These are phyloP conservation scores for Alces alces DNA, from an alignment of 2,113 vertebrate genomes.

Conservation along the genomic window DNA sequence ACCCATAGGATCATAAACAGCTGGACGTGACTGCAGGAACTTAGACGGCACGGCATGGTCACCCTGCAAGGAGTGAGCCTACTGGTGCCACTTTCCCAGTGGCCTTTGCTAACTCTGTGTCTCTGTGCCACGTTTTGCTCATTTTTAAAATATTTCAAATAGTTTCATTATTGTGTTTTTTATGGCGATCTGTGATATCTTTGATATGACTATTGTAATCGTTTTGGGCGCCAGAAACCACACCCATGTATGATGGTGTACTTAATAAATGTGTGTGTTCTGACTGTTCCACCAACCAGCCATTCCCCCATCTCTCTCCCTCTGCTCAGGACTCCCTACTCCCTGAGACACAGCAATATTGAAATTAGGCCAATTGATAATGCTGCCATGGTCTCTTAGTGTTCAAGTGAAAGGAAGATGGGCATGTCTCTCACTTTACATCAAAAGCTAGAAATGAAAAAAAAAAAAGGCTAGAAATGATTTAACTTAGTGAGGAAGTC, in stretches of 20 bases:
- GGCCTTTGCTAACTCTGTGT: neutral
- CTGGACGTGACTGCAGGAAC: rapidly evolving
- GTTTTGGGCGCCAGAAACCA: neutral
- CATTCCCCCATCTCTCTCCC: neutral
- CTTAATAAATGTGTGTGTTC: neutral
- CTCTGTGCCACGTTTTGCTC: neutral
- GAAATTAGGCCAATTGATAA: neutral
- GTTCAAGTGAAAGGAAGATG: neutral
- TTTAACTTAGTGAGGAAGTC: neutral
- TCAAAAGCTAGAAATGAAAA: neutral
- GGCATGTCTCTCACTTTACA: neutral
- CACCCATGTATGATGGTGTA: neutral
- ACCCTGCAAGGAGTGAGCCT: neutral
- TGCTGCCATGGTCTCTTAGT: rapidly evolving
- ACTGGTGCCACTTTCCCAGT: neutral
- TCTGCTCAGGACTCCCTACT: neutral
- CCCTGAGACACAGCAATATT: neutral
- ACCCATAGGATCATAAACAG: neutral
- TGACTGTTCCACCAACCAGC: neutral
- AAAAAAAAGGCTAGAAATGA: neutral
- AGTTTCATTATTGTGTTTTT: neutral
- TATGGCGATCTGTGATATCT: neutral
- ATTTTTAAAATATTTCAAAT: neutral
- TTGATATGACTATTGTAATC: neutral
- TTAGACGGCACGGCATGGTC: neutral